Percentiles rank a stretch among this genome's conserved stretches.
Conservation (phyloP, 2,113 vertebrate species). For the Lates calcarifer region DNA sequence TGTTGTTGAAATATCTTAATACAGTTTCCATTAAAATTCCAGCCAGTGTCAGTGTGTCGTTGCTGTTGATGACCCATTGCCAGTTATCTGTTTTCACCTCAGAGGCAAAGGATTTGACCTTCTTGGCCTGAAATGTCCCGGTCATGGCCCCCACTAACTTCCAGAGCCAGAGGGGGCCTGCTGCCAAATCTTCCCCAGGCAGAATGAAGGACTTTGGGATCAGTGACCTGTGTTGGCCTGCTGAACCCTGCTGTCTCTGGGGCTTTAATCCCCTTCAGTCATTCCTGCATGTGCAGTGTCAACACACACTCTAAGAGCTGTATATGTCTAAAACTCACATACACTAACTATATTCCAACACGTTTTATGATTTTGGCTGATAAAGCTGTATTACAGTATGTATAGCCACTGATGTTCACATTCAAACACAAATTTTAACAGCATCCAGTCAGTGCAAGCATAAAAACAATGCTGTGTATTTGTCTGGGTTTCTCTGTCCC, state of each 20-base stretch:
- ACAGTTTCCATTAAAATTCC: background rate
- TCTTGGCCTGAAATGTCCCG: constrained; percentile 17
- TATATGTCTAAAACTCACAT: background rate
- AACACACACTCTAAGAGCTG: constrained; percentile 9
- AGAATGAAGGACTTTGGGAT: constrained; percentile 35
- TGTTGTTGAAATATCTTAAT: background rate
- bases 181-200: constrained; percentile 46
- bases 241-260: constrained; percentile 41
- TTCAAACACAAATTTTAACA: background rate
- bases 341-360: background rate
- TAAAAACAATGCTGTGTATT: background rate
- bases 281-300: constrained; percentile 18
- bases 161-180: constrained; percentile 1
- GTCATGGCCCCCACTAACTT: constrained; percentile 25
- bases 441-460: background rate
- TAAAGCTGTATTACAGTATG: background rate
- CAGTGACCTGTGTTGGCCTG: constrained; percentile 50
- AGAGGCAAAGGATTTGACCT: constrained; percentile 48
- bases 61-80: background rate
- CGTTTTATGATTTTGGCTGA: background rate
- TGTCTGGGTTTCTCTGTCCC: constrained; percentile 6
- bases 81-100: constrained; percentile 1
- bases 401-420: background rate
- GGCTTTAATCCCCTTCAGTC: constrained; percentile 50
- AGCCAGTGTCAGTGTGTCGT: background rate